Conservation (phyloP, 2,113 vertebrate species). For the Triplophysa siluroides region DNA sequence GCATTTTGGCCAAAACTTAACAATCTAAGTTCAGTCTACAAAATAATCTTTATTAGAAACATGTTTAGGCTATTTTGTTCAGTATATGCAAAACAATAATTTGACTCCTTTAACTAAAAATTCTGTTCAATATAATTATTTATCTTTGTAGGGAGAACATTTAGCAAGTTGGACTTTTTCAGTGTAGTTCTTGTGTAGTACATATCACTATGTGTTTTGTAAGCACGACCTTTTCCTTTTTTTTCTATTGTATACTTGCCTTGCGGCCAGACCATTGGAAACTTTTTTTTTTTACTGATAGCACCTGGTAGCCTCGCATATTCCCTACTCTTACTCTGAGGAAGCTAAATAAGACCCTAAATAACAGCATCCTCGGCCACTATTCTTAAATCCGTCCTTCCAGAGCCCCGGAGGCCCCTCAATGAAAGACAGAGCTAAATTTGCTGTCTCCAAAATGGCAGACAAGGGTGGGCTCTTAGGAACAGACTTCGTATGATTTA, state of each 20-base stretch:
- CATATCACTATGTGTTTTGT: not conserved
- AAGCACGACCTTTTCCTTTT: not conserved
- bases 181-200: too few species aligned
- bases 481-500: slow-evolving; percentile 64
- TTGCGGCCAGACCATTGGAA: not conserved
- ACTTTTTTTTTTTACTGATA: slow-evolving; percentile 44
- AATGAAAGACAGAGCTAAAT: slow-evolving; percentile 59
- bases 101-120: too few species aligned
- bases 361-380: slow-evolving; percentile 58
- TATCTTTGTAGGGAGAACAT: too few species aligned
- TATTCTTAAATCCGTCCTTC: slow-evolving; percentile 65
- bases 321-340: slow-evolving; percentile 41
- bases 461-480: slow-evolving; percentile 46
- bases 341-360: slow-evolving; percentile 57
- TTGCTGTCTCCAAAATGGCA: slow-evolving; percentile 55
- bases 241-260: not conserved
- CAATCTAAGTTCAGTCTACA: too few species aligned
- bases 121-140: too few species aligned
- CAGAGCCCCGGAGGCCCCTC: slow-evolving; percentile 60
- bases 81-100: too few species aligned
- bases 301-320: slow-evolving; percentile 31
- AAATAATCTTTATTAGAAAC: too few species aligned
- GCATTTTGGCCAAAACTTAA: too few species aligned
- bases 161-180: too few species aligned
- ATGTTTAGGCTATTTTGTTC: too few species aligned